Evolutionary conservation across 2,797 vertebrate species (phyloP).

Genomic region (Ambastaia sidthimunki): DNA sequence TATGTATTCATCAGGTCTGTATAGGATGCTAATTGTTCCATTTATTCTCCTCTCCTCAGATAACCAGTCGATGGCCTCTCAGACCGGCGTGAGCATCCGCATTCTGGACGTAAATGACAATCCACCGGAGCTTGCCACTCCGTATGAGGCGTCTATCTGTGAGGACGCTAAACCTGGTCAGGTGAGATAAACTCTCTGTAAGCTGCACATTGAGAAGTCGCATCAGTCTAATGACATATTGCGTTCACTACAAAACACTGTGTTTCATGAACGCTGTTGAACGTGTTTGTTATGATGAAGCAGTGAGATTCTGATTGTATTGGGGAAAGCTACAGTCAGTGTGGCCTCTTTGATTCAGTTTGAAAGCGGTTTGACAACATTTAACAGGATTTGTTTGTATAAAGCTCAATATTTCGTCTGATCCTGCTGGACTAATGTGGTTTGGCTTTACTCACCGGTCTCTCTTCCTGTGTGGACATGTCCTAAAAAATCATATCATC

Average conservation of each 20-base stretch:
- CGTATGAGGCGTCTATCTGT: slow-evolving; percentile 92
- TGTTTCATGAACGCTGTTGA: neutral
- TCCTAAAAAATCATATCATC: slow-evolving; percentile 1
- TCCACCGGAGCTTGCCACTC: slow-evolving; percentile 92
- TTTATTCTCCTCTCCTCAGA: slow-evolving; percentile 70
- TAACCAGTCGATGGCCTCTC: slow-evolving; percentile 87
- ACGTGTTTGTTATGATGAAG: slow-evolving; percentile 29
- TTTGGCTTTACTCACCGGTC: slow-evolving; percentile 24
- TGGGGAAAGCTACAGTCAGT: slow-evolving; percentile 6
- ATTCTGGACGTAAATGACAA: slow-evolving; percentile 99
- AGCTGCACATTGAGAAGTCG: neutral
- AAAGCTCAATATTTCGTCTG: slow-evolving; percentile 13
- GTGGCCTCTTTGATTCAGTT: slow-evolving; percentile 3
- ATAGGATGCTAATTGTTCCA: neutral
- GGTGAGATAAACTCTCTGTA: slow-evolving; percentile 74
- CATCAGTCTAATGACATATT: slow-evolving; percentile 30
- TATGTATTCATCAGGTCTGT: neutral
- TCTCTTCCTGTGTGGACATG: neutral
- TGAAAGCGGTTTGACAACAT: slow-evolving; percentile 11
- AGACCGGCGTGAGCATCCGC: slow-evolving; percentile 88
- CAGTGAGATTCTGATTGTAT: slow-evolving; percentile 36
- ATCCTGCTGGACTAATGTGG: slow-evolving; percentile 23
- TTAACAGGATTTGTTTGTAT: slow-evolving; percentile 21
- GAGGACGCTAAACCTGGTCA: slow-evolving; percentile 96
- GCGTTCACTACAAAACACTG: slow-evolving; percentile 18